Conservation (phyloP, 92 coral and sea anemone species). For the Palythoa grandiflora region DNA sequence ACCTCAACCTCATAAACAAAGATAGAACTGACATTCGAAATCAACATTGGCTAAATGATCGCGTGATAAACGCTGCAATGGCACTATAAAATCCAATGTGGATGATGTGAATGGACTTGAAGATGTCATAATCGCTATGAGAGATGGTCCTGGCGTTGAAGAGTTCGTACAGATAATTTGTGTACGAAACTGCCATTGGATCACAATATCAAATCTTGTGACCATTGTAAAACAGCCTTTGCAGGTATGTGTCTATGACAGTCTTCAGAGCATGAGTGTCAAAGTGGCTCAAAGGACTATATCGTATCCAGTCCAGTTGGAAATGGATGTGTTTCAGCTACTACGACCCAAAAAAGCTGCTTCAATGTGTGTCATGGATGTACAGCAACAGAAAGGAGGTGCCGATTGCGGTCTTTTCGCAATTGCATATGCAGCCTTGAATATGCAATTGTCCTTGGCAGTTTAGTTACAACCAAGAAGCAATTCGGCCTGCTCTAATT, state of each 20-base stretch:
- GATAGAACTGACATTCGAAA: constrained; percentile 47
- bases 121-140: constrained; percentile 61
- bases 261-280: constrained; percentile 41
- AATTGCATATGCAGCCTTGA: constrained; percentile 44
- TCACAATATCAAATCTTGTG: not conserved
- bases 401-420: constrained; percentile 63
- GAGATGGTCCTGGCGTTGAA: constrained; percentile 33
- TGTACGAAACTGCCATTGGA: not conserved
- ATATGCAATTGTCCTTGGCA: not conserved
- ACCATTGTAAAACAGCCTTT: not conserved
- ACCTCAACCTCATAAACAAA: constrained; percentile 37
- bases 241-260: constrained; percentile 55
- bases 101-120: constrained; percentile 57
- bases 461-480: constrained; percentile 48
- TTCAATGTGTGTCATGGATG: constrained; percentile 33
- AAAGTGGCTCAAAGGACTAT: constrained; percentile 18
- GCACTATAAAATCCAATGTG: constrained; percentile 34
- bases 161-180: not conserved
- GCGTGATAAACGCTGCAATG: constrained; percentile 57
- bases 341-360: not conserved
- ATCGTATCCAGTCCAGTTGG: constrained; percentile 68
- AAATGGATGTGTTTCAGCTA: constrained; percentile 49
- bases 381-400: constrained; percentile 56
- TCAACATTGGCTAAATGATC: constrained; percentile 65
- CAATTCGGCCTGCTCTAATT: constrained; percentile 45